phyloP scores from a whole-genome alignment of 2,888 invertebrate genomes.

The Pegoplata infirma region DNA sequence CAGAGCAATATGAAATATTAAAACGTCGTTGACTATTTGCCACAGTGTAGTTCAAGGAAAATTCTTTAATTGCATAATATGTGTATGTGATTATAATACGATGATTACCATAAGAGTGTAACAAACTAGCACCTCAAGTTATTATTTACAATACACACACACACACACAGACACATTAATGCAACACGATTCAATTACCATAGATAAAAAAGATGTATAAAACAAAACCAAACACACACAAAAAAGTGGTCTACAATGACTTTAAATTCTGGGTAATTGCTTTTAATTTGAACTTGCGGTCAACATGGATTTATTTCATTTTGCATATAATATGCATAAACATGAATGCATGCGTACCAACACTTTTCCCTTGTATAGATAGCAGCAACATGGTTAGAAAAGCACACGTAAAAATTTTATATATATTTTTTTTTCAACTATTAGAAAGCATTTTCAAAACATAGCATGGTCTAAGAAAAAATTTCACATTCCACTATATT shows the following conservation, averaged over 20 bases:
- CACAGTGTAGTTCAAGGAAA: conserved; percentile 72
- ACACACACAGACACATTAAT: not conserved
- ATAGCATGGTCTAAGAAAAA: too few relatives aligned
- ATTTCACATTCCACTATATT: too few relatives aligned
- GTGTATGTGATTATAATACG: conserved; percentile 37
- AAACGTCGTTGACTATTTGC: conserved; percentile 26
- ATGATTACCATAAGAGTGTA: conserved; percentile 14
- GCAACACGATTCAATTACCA: not conserved
- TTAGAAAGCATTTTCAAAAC: too few relatives aligned
- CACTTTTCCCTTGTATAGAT: not conserved
- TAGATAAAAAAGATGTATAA: conserved; percentile 28
- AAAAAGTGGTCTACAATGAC: conserved; percentile 63
- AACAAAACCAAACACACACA: not conserved
- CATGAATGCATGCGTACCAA: not conserved
- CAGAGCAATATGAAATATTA: conserved; percentile 14
- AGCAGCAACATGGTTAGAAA: too few relatives aligned
- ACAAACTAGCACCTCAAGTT: conserved; percentile 27
- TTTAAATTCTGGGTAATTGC: conserved; percentile 50
- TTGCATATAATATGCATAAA: conserved; percentile 24
- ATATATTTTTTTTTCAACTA: too few relatives aligned
- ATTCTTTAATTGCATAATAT: conserved; percentile 70
- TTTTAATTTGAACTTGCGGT: conserved; percentile 54
- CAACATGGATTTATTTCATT: conserved; percentile 50
- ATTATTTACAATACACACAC: not conserved
- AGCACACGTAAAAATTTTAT: too few relatives aligned